Conservation (phyloP, 2,113 vertebrate species). For the Ochotona curzoniae region DNA sequence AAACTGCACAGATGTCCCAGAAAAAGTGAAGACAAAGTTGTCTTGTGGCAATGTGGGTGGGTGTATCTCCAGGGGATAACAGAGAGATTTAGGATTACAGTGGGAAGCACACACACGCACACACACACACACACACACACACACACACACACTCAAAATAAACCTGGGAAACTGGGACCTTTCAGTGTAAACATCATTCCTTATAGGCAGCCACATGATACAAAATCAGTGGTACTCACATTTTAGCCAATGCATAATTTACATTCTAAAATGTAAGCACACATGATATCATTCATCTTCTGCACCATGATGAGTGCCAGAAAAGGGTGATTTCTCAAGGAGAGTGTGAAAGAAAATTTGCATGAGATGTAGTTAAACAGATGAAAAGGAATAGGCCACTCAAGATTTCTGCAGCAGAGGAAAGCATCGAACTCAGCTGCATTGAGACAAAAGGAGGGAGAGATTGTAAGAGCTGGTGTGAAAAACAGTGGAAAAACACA, state of each 20-base stretch:
- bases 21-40: neutral
- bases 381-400: neutral
- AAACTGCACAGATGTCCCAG: neutral
- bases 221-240: neutral
- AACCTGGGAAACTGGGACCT: neutral
- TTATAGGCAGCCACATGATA: neutral
- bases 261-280: slow-evolving; percentile 9
- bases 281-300: neutral
- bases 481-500: neutral
- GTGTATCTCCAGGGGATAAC: neutral
- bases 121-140: too few species aligned
- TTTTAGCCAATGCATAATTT: neutral
- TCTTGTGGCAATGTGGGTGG: neutral
- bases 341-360: neutral
- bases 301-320: neutral
- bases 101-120: neutral
- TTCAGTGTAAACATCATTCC: neutral
- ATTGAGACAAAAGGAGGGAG: neutral
- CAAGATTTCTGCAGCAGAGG: neutral
- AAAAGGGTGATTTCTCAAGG: neutral
- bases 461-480: neutral
- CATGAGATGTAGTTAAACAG: neutral
- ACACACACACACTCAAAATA: neutral
- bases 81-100: neutral
- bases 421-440: neutral